Evolutionary conservation across 2,113 vertebrate genomes (phyloP), one percentile per base, ranked within the genome.

Genomic region (Macquaria ambigua): DNA sequence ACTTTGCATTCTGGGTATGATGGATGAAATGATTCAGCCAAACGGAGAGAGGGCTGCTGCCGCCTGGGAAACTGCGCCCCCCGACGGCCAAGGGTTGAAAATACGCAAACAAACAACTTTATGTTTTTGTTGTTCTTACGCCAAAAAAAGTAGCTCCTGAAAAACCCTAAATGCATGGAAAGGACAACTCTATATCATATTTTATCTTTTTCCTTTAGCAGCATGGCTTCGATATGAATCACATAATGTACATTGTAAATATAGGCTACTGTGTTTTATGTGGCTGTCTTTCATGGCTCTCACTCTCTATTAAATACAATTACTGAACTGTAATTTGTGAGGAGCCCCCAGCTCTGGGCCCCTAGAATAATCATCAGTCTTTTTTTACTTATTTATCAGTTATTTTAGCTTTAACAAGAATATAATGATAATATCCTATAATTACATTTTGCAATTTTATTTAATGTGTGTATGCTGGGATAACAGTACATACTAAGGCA

Each of bases 1-100:
- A 96, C 95, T 96, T 94, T 95, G 96, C 96, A 96, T 96, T 97
- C 91, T 96, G 96, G 96, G 97, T 93, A 96, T 70, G 93, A 94
- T 92, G 91, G 93, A 92, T 91, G 89, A 93, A 93, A 88, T 89
- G 89, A 94, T 88, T 93, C 93, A 93, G 87, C 80, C 83, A 58
- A 89, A 84, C 77, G 0, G 2, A 12, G 28, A 28, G 53, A 14
- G 3, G 48, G 48, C 95, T 63, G 67, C 50, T 4, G 71, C 61
- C 5, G 43, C 58, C 12, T 28, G 81, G 79, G 5, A 82, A 89
- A 81, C 61, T 6, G 87, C 83, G 76, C 69, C 88, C 12, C 79
- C 77, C 0, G 9, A 21, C 34, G 92, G 82, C 0, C 50, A 6
- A 23, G 0, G 0, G 1, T 0, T 5, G 2, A 5, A 37, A 79